These are phyloP conservation scores for Manis javanica DNA, from an alignment of 2,797 vertebrate genomes.

Conservation along the genomic window DNA sequence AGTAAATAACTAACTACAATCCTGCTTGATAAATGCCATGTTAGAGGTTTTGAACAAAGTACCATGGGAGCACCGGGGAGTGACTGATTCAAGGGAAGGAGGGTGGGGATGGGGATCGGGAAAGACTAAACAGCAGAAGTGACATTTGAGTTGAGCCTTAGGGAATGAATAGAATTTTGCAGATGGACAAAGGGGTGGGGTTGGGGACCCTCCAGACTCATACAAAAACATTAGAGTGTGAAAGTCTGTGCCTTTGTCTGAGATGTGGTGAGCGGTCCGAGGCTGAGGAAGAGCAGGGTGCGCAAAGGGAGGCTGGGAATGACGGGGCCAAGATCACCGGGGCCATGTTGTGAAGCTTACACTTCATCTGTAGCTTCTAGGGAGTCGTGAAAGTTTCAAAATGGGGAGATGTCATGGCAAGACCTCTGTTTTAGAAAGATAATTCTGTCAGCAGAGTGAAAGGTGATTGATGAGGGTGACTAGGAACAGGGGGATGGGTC, in stretches of 20 bases:
- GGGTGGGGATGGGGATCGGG: slow-evolving; percentile 57
- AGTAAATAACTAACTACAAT: slow-evolving; percentile 72
- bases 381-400: neutral
- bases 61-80: slow-evolving; percentile 58
- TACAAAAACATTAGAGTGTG: slow-evolving; percentile 69
- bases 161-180: slow-evolving; percentile 78
- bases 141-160: slow-evolving; percentile 76
- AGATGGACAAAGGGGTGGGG: slow-evolving; percentile 74
- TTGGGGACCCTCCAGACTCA: slow-evolving; percentile 58
- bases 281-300: neutral
- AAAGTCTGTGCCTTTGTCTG: slow-evolving; percentile 73
- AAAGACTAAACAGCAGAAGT: slow-evolving; percentile 71
- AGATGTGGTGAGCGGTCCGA: neutral
- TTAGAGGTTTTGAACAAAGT: slow-evolving; percentile 56
- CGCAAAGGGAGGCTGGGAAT: neutral
- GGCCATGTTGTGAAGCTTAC: neutral
- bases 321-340: neutral
- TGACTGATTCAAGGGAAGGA: slow-evolving; percentile 72
- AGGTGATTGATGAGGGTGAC: neutral
- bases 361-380: neutral
- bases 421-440: neutral
- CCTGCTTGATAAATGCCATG: slow-evolving; percentile 75
- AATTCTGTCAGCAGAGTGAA: neutral
- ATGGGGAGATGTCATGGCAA: neutral
- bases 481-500: neutral